A percentile compares a stretch with the other conserved stretches of the same genome.
Evolutionary conservation across 2,888 invertebrate species (phyloP).

Genomic region (Latrodectus elegans): DNA sequence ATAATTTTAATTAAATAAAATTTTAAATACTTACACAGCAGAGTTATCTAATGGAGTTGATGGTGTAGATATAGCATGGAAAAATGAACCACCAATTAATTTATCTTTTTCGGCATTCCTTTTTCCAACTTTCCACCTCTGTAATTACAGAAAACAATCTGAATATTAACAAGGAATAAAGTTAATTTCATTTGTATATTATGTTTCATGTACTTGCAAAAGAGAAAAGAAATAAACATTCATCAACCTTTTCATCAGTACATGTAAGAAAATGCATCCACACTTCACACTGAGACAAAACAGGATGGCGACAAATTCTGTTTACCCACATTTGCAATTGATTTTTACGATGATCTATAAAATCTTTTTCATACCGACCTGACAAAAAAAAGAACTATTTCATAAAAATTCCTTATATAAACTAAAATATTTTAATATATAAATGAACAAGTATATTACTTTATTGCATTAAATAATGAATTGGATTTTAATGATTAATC

Average conservation of each 20-base stretch:
- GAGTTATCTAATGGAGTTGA: slow-evolving; percentile 81
- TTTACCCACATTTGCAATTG: slow-evolving; percentile 97
- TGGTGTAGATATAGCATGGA: slow-evolving; percentile 90
- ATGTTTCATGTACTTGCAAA: no score
- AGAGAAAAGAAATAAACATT: not conserved
- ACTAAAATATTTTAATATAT: no score
- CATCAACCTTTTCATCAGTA: slow-evolving; percentile 88
- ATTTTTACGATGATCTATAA: slow-evolving; percentile 94
- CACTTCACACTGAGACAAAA: slow-evolving; percentile 91
- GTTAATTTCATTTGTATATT: no score
- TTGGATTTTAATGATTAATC: no score
- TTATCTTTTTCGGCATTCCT: slow-evolving; percentile 95
- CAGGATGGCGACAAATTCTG: slow-evolving; percentile 97
- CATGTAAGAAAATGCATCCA: slow-evolving; percentile 98
- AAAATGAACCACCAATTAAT: slow-evolving; percentile 90
- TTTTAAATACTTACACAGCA: slow-evolving; percentile 76
- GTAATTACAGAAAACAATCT: slow-evolving; percentile 41
- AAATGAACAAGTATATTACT: no score
- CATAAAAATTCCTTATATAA: not conserved
- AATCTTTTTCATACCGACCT: slow-evolving; percentile 96
- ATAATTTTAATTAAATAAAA: no score
- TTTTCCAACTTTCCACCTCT: slow-evolving; percentile 95
- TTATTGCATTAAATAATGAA: no score
- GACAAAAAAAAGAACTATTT: slow-evolving; percentile 35
- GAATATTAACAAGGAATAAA: not conserved